A percentile compares a stretch with the other conserved stretches of the same genome.
These are phyloP conservation scores for Dicrurus megarhynchus DNA, from an alignment of 2,113 vertebrate genomes.

Conservation along the genomic window DNA sequence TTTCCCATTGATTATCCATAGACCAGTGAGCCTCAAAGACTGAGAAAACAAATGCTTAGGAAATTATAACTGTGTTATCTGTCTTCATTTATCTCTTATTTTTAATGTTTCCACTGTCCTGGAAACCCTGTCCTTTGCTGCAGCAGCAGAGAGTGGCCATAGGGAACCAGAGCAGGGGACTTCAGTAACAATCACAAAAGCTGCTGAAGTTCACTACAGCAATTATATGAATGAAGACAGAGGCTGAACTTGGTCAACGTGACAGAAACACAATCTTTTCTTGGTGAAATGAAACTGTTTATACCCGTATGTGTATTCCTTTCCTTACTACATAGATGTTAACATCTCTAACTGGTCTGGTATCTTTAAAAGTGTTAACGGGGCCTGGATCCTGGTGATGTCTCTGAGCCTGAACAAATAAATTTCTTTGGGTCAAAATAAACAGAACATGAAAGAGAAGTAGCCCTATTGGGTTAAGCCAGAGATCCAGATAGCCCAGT, in stretches of 20 bases:
- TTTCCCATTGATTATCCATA: background rate
- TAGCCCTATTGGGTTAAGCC: background rate
- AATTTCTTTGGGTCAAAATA: background rate
- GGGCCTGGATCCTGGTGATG: background rate
- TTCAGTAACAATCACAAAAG: background rate
- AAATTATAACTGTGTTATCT: background rate
- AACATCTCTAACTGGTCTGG: background rate
- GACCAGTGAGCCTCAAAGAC: background rate
- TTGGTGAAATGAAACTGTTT: constrained; percentile 22
- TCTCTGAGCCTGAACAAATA: background rate
- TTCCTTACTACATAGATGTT: background rate
- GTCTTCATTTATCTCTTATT: background rate
- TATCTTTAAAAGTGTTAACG: background rate
- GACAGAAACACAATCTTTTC: background rate
- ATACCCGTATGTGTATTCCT: background rate
- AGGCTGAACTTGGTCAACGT: background rate
- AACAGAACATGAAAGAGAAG: background rate
- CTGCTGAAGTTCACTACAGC: background rate
- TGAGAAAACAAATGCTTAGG: background rate
- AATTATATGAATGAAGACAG: background rate
- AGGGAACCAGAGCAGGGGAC: background rate
- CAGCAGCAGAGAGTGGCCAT: background rate
- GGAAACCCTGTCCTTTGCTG: background rate
- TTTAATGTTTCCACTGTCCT: background rate
- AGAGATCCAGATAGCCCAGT: background rate